Base-by-base conservation (phyloP, 53 echinoderm and acorn worm species). In the Apostichopus leukothele region DNA sequence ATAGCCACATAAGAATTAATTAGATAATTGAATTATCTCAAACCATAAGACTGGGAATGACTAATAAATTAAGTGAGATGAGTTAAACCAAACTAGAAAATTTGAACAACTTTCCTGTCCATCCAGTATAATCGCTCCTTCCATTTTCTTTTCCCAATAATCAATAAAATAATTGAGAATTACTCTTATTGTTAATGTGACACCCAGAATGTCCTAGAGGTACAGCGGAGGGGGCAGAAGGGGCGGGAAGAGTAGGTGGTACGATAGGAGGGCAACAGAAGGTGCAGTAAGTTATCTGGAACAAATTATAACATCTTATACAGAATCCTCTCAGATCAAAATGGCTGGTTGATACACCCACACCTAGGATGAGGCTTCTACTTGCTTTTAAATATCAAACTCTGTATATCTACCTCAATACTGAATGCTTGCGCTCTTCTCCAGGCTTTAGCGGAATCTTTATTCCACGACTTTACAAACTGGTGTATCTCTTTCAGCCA, bases 371-470 rank as follows among this genome's bases (percentile, higher is more conserved):
- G 16, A 63, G 63, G 3, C 4, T 63, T 63, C 63, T 63, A 16
- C 63, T 63, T 7, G 4, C 13, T 53, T 51, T 16, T 75, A 13
- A 14, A 75, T 11, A 11, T 39, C 39, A 39, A 39, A 39, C 3
- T 39, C 39, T 39, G 39, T 39, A 39, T 39, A 19, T 83, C 60
- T 83, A 96, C 97, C 95, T 96, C 97, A 60, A 96, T 91, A 20
- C 92, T 90, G 87, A 95, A 96, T 14, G 97, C 97, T 84, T 96
- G 95, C 3, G 95, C 93, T 23, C 95, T 91, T 52, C 91, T 93
- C 95, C 93, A 96, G 0, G 92, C 90, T 60, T 88, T 84, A 27
- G 90, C 93, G 5, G 95, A 88, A 9, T 95, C 92, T 13, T 90
- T 92, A 57, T 74, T 89, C 97, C 97, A 96, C 26, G 84, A 92